Conservation (phyloP, 2,888 invertebrate species). For the Miltochrista miniata region DNA sequence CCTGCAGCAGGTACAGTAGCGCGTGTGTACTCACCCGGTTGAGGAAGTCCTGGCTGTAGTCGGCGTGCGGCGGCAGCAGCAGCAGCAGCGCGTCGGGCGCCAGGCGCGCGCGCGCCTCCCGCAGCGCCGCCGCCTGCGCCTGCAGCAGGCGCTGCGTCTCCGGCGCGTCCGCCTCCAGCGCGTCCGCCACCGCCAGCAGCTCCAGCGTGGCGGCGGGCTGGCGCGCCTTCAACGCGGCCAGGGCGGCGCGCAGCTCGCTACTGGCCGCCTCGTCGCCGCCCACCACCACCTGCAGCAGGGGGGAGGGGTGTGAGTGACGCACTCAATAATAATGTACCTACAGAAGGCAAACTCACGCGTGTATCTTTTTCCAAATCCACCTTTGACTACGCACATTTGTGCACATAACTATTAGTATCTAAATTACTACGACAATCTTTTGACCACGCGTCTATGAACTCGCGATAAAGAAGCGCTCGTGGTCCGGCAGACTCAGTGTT, state of each 20-base stretch:
- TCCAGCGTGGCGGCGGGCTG: constrained; percentile 15
- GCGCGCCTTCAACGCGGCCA: constrained; percentile 10
- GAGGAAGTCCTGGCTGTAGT: constrained; percentile 92
- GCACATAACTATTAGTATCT: no score
- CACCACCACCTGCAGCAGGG: constrained; percentile 20
- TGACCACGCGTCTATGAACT: no score
- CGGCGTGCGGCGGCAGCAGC: constrained; percentile 86
- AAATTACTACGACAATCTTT: no score
- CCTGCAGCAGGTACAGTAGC: neutral
- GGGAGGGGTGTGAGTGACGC: neutral
- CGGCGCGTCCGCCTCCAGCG: neutral
- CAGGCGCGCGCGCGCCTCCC: constrained; percentile 45
- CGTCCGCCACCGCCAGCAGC: constrained; percentile 12
- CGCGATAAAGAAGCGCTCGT: no score
- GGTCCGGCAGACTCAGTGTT: no score
- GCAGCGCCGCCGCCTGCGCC: constrained; percentile 67
- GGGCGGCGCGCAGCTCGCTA: constrained; percentile 15
- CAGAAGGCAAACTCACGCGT: no score
- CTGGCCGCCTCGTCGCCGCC: constrained; percentile 14
- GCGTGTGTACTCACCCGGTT: constrained; percentile 93
- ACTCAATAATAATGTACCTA: no score
- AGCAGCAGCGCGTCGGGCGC: constrained; percentile 87
- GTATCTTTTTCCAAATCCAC: no score
- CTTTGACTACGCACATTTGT: no score
- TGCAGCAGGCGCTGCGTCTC: neutral